phyloP scores from a whole-genome alignment of 2,113 vertebrate genomes.

The Naja naja region DNA sequence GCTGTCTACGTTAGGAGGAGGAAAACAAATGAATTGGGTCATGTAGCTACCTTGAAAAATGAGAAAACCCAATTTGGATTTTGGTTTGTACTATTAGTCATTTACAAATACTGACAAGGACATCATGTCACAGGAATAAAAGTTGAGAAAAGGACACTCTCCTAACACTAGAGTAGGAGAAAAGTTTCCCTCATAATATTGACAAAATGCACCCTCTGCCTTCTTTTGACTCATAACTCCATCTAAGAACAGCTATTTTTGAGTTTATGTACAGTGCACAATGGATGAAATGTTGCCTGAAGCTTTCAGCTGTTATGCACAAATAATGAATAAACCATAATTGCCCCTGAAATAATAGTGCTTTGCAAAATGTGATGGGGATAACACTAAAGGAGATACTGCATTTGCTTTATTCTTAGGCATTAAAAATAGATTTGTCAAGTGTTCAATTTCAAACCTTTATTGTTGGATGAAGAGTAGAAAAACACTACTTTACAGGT shows the following conservation, averaged over 20 bases:
- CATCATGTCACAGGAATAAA: background rate
- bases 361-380: background rate
- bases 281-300: conserved; percentile 23
- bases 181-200: background rate
- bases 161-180: background rate
- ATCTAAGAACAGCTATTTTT: conserved; percentile 18
- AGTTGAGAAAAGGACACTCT: background rate
- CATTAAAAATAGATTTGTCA: background rate
- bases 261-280: conserved; percentile 7
- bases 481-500: background rate
- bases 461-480: background rate
- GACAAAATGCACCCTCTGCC: background rate
- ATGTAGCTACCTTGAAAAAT: background rate
- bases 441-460: background rate
- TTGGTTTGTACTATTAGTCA: conserved; percentile 21
- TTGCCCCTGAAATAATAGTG: conserved; percentile 8
- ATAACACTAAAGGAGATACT: background rate
- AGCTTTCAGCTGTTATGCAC: conserved; percentile 19
- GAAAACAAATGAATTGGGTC: conserved; percentile 49
- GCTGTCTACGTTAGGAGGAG: conserved; percentile 27
- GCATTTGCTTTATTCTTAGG: background rate
- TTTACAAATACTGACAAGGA: background rate
- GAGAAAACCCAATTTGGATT: conserved; percentile 42
- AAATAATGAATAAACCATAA: conserved; percentile 11
- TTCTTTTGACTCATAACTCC: conserved; percentile 3